Conservation (phyloP, 2,113 vertebrate species). For the Myotis yumanensis region DNA sequence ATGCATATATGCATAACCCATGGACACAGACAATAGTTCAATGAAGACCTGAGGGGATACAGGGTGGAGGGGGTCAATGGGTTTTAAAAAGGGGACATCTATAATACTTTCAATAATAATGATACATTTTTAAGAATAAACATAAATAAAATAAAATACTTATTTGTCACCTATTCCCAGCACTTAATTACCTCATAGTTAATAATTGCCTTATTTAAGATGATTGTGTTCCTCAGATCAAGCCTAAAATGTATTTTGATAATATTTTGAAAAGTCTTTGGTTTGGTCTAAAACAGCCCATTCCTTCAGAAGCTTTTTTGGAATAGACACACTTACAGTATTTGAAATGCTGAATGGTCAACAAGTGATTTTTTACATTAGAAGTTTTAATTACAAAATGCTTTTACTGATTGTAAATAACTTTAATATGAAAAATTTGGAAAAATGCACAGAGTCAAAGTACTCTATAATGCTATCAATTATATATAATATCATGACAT, state of each 20-base stretch:
- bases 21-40: too few species aligned
- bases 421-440: not conserved
- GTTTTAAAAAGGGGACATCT: too few species aligned
- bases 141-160: not conserved
- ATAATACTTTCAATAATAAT: too few species aligned
- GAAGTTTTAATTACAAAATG: not conserved
- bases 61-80: too few species aligned
- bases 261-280: not conserved
- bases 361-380: not conserved
- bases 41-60: too few species aligned
- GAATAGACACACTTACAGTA: not conserved
- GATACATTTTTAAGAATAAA: too few species aligned
- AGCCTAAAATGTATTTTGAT: not conserved
- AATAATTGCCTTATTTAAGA: slow-evolving; percentile 23
- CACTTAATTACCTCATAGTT: not conserved
- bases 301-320: not conserved
- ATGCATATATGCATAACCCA: too few species aligned
- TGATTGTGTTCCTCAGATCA: not conserved
- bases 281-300: not conserved
- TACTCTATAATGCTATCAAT: not conserved
- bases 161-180: not conserved
- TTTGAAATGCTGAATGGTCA: not conserved
- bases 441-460: not conserved
- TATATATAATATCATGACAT: not conserved
- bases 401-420: not conserved